Conservation (phyloP, 1,140 invertebrate genomes). For the Bombus ignitus region DNA sequence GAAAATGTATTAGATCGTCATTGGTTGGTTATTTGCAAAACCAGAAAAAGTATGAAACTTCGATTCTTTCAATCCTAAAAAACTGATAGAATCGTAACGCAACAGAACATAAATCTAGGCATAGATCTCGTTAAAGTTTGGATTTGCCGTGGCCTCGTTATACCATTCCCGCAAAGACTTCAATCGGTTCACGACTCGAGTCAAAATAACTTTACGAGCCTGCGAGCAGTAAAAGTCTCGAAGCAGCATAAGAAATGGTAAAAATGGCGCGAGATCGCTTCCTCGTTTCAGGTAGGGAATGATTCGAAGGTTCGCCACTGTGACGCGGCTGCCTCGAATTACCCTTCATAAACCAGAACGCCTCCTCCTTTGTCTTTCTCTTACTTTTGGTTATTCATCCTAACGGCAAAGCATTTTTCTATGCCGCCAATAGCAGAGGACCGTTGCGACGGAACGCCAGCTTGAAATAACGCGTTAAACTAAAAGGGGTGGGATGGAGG, state of each 20-base stretch:
- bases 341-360: constrained; percentile 48
- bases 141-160: too few relatives aligned
- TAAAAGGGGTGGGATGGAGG: too few relatives aligned
- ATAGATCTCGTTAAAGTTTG: background rate
- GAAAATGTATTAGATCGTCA: background rate
- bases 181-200: constrained; percentile 22
- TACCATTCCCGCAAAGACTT: too few relatives aligned
- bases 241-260: background rate
- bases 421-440: constrained; percentile 25
- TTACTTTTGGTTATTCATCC: constrained; percentile 37
- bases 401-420: background rate
- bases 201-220: constrained; percentile 70
- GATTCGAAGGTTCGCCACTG: constrained; percentile 12
- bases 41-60: too few relatives aligned
- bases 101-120: background rate
- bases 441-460: background rate
- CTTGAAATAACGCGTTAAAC: background rate
- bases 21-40: too few relatives aligned
- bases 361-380: constrained; percentile 7
- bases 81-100: background rate
- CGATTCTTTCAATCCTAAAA: too few relatives aligned
- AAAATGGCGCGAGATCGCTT: constrained; percentile 8
- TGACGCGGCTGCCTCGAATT: constrained; percentile 62
- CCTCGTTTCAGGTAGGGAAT: background rate
- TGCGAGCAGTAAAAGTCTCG: background rate